Evolutionary conservation across 37 sponge, comb jelly and placozoan species (phyloP), one percentile per base, ranked within the genome.

Genomic region (Cladorhizidae sp.): DNA sequence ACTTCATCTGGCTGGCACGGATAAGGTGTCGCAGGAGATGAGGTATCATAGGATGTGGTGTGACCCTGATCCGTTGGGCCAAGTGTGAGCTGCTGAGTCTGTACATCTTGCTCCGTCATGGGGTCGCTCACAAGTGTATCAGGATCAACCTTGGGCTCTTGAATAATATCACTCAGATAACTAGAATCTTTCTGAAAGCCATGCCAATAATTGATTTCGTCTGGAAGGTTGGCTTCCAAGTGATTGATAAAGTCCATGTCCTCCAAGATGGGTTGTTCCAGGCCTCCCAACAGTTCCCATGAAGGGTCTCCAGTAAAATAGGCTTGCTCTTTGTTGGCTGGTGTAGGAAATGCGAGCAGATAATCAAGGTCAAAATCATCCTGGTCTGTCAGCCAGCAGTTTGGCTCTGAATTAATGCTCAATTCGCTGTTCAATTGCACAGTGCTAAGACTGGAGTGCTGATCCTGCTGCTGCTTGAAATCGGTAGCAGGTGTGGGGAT

Each of bases 121-220:
- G 18, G 35, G 3, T 2, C 32, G 67, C 18, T 32, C 31, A 31
- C 17, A 32, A 32, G 32, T 35, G 67, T 15, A 18, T 65, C 33
- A 14, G 35, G 11, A 12, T 2, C 32, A 5, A 15, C 67, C 32
- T 65, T 28, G 32, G 67, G 32, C 17, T 18, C 67, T 31, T 65
- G 26, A 35, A 36, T 2, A 31, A 31, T 12, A 2, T 8, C 35
- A 5, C 31, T 36, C 2, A 14, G 33, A 5, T 58, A 45, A 45
- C 49, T 58, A 65, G 36, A 18, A 32, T 32, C 56, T 29, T 74
- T 74, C 8, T 54, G 18, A 5, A 74, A 23, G 33, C 56, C 74
- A 54, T 74, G 56, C 74, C 74, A 74, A 31, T 28, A 74, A 9
- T 51, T 12, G 20, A 55, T 51, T 22, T 32, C 74, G 41, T 71